Evolutionary conservation across 2,888 invertebrate species (phyloP).

Genomic region (Hemaris fuciformis): DNA sequence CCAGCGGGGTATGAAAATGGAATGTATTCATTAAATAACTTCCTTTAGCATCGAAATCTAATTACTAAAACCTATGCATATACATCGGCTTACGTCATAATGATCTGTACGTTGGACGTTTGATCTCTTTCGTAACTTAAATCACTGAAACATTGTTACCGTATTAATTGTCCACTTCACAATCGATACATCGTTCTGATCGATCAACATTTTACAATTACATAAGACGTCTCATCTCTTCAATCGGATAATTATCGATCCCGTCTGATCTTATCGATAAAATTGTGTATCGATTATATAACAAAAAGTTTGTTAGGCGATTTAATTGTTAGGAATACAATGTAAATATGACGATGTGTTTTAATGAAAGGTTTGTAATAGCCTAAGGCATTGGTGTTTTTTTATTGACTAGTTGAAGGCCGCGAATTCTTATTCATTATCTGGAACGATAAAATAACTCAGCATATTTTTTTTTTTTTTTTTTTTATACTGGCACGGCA

Average conservation of each 20-base stretch:
- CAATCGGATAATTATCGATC: not conserved
- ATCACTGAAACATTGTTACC: not conserved
- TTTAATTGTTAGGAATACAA: not conserved
- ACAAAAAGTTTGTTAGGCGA: not conserved
- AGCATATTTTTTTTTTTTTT: too few species aligned
- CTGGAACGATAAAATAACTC: too few species aligned
- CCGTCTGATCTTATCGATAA: not conserved
- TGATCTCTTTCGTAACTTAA: not conserved
- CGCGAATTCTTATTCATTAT: too few species aligned
- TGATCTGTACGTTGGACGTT: not conserved
- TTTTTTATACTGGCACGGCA: too few species aligned
- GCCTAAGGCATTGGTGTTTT: not conserved
- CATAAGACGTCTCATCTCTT: conserved; percentile 2
- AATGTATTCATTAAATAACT: too few species aligned
- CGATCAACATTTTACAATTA: not conserved
- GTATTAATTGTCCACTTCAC: not conserved
- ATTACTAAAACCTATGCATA: too few species aligned
- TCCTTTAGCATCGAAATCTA: too few species aligned
- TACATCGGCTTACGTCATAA: not conserved
- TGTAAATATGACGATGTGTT: not conserved
- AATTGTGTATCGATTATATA: not conserved
- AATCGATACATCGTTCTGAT: conserved; percentile 1
- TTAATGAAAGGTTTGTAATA: not conserved
- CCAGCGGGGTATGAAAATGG: too few species aligned
- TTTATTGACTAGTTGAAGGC: too few species aligned